Evolutionary conservation across 2,113 vertebrate genomes (phyloP), one percentile per base, ranked within the genome.

Genomic region (Ranitomeya imitator): DNA sequence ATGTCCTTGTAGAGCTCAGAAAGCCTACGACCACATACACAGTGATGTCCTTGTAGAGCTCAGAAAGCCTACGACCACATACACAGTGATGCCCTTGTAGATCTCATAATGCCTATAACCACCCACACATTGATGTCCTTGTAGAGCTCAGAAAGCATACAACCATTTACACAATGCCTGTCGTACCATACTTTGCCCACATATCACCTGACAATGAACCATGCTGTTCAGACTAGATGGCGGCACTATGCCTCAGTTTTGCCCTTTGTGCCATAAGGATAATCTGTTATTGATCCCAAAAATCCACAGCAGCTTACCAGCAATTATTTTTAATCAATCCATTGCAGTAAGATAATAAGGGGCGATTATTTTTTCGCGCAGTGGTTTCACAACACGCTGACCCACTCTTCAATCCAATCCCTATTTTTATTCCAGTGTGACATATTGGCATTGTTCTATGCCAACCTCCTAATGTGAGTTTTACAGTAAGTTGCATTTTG

Each of bases 281-380:
- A 73, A 6, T 7, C 12, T 37, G 6, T 7, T 15, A 15, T 73
- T 9, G 6, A n/a, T 37, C 6, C 23, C 23, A 1, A 31, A 31
- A 15, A 8, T 7, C 69, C 14, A 0, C 2, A 73, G 69, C 63
- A 67, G n/a, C 7, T 23, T 3, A 51, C 19, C 14, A 6, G 26
- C 5, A 73, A 37, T 73, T 73, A 74, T 73, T 67, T 67, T 23
- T 73, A 73, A 74, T 74, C 65, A 74, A 71, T 71, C 67, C n/a
- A 16, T 45, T 67, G 65, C 37, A 51, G 37, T 71, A 14, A 16
- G 14, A 15, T 4, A 37, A 31, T 37, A 31, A 71, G 16, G 16
- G 15, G 0, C 3, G 15, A 74, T 74, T 45, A 37, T 74, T 45
- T 45, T 45, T 15, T 18, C 18, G 21, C 1, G 18, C 73, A 7